Conservation (phyloP, 53 echinoderm and acorn worm genomes). For the Arbacia lixula region DNA sequence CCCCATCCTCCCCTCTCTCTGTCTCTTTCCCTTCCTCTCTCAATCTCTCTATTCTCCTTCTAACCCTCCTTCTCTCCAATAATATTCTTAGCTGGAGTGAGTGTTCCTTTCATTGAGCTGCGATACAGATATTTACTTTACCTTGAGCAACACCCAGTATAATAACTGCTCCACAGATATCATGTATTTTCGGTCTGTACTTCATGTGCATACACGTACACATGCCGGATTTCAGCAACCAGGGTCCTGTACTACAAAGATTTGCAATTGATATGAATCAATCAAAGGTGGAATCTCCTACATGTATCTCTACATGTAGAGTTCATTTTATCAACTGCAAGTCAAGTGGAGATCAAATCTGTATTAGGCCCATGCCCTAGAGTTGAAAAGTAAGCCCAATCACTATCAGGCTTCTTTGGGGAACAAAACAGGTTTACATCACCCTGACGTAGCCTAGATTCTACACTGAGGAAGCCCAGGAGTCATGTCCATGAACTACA, state of each 20-base stretch:
- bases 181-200: too few relatives aligned
- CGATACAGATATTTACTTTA: slow-evolving; percentile 50
- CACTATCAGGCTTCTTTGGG: too few relatives aligned
- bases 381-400: too few relatives aligned
- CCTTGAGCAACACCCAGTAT: slow-evolving; percentile 24
- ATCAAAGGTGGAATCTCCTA: not conserved
- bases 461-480: too few relatives aligned
- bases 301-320: not conserved
- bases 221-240: slow-evolving; percentile 1
- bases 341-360: too few relatives aligned
- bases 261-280: not conserved
- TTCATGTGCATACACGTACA: too few relatives aligned
- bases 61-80: not conserved
- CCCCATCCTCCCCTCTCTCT: not conserved
- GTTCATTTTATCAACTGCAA: too few relatives aligned
- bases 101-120: slow-evolving; percentile 10
- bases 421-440: too few relatives aligned
- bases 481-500: too few relatives aligned
- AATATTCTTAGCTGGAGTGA: not conserved
- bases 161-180: not conserved
- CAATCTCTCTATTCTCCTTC: not conserved
- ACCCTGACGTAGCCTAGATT: too few relatives aligned
- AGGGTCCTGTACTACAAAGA: not conserved
- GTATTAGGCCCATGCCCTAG: too few relatives aligned
- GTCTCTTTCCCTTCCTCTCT: not conserved